Conservation (phyloP, 2,113 vertebrate genomes). For the Rhea pennata region DNA sequence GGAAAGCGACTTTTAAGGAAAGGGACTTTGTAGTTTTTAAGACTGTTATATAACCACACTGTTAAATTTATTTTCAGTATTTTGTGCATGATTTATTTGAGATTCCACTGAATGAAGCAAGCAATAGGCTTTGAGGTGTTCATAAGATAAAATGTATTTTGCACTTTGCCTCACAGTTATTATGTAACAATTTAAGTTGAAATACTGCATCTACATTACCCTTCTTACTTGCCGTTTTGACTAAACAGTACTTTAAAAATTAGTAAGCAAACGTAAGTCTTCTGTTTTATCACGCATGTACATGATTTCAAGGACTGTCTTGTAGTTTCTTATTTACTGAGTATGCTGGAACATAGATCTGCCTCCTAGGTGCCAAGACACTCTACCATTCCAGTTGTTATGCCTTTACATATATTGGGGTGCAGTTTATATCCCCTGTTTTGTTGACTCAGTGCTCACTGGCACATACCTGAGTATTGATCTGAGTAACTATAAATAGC, state of each 20-base stretch:
- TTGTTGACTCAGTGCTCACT: background rate
- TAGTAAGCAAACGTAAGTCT: background rate
- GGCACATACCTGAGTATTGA: background rate
- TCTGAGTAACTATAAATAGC: background rate
- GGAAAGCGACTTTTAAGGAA: background rate
- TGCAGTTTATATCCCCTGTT: background rate
- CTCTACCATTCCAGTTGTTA: background rate
- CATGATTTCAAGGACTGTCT: background rate
- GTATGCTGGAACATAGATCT: background rate
- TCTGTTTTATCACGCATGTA: background rate
- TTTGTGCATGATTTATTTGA: background rate
- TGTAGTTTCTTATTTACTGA: background rate
- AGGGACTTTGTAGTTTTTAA: background rate
- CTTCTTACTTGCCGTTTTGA: background rate
- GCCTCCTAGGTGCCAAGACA: background rate
- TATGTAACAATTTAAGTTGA: background rate
- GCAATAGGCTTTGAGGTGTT: background rate
- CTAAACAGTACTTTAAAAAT: background rate
- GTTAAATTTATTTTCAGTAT: background rate
- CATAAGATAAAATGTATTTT: background rate
- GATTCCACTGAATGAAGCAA: background rate
- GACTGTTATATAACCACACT: background rate
- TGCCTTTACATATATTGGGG: background rate
- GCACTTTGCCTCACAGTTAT: background rate
- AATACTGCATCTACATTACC: background rate